Evolutionary conservation across 2,113 vertebrate species (phyloP).

Genomic region (Patagioenas fasciata): DNA sequence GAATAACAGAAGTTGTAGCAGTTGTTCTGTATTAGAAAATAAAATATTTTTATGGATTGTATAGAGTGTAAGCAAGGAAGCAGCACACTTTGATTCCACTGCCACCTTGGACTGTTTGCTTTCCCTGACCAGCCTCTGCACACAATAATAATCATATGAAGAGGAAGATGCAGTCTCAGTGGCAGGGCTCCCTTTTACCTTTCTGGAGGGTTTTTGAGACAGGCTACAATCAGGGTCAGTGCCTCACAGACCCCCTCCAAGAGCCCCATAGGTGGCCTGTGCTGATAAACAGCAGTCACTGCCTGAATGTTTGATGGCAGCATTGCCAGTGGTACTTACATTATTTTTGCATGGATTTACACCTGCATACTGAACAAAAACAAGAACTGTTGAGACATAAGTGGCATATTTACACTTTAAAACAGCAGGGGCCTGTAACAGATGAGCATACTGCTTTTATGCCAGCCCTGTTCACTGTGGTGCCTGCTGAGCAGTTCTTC

Average conservation of each 20-base stretch:
- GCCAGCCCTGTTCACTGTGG: neutral
- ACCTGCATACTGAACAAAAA: neutral
- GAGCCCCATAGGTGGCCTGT: neutral
- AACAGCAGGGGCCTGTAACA: neutral
- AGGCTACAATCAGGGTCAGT: neutral
- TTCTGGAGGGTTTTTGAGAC: neutral
- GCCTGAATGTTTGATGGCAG: neutral
- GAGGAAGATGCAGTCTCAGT: neutral
- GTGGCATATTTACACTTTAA: neutral
- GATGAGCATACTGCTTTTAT: neutral
- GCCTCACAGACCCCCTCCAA: rapidly evolving
- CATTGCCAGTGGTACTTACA: rapidly evolving
- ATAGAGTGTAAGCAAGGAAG: neutral
- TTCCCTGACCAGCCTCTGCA: rapidly evolving
- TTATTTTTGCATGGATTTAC: neutral
- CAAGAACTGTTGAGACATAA: neutral
- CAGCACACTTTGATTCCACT: neutral
- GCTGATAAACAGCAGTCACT: neutral
- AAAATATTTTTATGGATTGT: neutral
- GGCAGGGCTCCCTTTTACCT: neutral
- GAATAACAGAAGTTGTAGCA: neutral
- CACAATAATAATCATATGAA: neutral
- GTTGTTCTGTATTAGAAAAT: neutral
- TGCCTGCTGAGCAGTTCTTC: neutral
- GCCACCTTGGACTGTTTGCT: neutral